phyloP scores from a whole-genome alignment of 2,113 vertebrate genomes.

The Nipponia nippon region DNA sequence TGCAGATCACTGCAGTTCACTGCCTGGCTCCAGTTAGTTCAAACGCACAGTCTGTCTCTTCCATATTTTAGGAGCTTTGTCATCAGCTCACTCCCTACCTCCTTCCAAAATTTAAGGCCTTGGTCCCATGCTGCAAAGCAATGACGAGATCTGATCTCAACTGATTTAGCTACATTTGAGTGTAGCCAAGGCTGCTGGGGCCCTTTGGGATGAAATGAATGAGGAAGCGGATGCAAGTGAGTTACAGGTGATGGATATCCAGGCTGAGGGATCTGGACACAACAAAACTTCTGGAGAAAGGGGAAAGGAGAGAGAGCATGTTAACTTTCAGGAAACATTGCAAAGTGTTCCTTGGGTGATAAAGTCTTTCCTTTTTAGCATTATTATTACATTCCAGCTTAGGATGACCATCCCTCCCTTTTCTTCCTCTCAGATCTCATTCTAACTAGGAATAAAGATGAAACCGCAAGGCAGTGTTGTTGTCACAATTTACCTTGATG shows the following conservation, averaged over 20 bases:
- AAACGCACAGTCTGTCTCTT: not conserved
- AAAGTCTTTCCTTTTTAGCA: not conserved
- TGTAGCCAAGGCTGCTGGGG: not conserved
- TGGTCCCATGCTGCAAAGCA: not conserved
- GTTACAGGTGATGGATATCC: not conserved
- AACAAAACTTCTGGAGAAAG: not conserved
- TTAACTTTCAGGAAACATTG: not conserved
- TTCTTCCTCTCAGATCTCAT: not conserved
- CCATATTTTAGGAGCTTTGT: not conserved
- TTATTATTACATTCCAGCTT: not conserved
- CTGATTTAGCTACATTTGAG: not conserved
- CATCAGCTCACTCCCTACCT: not conserved
- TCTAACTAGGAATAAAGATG: not conserved
- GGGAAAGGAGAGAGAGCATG: not conserved
- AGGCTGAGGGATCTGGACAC: not conserved
- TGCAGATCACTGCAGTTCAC: not conserved
- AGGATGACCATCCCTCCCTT: not conserved
- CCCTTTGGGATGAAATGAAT: not conserved
- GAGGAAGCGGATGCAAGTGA: not conserved
- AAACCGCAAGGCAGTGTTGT: not conserved
- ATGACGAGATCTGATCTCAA: not conserved
- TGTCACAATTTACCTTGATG: not conserved
- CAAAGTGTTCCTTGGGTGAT: not conserved
- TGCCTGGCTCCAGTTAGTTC: not conserved
- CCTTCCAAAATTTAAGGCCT: not conserved